Percentiles rank a stretch among this genome's conserved stretches.
Conservation (phyloP, 2,888 invertebrate genomes). For the Rhogogaster chlorosoma region DNA sequence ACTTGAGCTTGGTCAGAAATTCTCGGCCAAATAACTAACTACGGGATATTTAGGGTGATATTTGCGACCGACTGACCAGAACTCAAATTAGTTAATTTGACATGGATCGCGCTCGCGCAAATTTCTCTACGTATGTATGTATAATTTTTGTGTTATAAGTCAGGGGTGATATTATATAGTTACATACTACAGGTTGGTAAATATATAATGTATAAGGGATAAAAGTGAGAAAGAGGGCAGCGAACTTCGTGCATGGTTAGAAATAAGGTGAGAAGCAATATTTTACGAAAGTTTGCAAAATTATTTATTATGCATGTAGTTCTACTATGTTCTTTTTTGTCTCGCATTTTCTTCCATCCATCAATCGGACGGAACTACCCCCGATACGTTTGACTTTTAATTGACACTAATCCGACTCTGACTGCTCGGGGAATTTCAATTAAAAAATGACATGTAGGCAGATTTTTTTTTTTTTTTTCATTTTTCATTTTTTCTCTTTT, state of each 20-base stretch:
- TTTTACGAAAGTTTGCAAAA: background rate
- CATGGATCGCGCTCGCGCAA: background rate
- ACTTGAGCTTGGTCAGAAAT: background rate
- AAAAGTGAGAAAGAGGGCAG: background rate
- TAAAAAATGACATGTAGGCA: background rate
- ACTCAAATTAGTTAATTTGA: background rate
- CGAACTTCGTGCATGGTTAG: background rate
- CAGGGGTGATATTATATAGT: background rate
- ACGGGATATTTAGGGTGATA: background rate
- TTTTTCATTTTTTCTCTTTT: background rate
- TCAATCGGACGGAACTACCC: background rate
- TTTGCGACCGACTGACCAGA: background rate
- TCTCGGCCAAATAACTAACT: background rate
- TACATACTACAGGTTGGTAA: background rate
- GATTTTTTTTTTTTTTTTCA: background rate
- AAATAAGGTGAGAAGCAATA: background rate
- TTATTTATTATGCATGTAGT: background rate
- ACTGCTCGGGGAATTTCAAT: background rate
- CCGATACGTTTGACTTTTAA: background rate
- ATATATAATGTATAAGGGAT: background rate
- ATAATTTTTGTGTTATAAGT: background rate
- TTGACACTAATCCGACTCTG: slow-evolving; percentile 17
- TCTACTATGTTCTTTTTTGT: background rate
- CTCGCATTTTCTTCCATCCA: background rate
- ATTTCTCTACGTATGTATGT: background rate